Conservation (phyloP, 2,113 vertebrate genomes). For the Ciconia boyciana region DNA sequence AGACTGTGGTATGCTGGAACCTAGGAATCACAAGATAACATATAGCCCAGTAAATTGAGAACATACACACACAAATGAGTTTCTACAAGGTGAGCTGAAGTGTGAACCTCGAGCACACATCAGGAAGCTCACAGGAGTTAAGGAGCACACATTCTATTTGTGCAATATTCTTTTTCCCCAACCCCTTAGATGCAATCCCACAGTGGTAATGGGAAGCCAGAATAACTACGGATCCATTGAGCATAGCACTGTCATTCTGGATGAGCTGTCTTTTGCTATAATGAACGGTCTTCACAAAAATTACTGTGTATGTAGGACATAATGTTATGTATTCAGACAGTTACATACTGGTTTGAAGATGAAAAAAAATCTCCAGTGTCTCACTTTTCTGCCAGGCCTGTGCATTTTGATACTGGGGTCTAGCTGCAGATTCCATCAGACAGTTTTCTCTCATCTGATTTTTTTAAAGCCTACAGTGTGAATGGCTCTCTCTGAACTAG, state of each 20-base stretch:
- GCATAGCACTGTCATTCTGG: background rate
- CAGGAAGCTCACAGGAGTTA: background rate
- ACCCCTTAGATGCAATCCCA: background rate
- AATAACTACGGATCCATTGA: background rate
- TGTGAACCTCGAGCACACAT: fast-evolving
- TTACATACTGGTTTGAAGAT: background rate
- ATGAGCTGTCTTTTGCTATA: background rate
- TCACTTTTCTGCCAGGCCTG: background rate
- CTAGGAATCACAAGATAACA: background rate
- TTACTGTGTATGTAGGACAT: background rate
- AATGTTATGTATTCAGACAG: background rate
- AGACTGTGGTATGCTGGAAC: background rate
- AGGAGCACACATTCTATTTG: background rate
- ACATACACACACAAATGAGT: background rate
- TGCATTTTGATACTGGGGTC: background rate
- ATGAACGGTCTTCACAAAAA: background rate
- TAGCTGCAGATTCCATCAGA: background rate
- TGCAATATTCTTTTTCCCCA: background rate
- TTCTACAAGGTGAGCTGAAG: background rate
- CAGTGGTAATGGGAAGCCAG: background rate
- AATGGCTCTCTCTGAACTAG: background rate
- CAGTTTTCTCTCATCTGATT: background rate
- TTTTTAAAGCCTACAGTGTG: background rate
- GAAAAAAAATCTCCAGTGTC: background rate
- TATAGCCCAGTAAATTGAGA: background rate